A percentile compares a stretch with the other conserved stretches of the same genome.
phyloP scores from a whole-genome alignment of 2,888 invertebrate genomes.

The Hermaeophaga mercurialis region DNA sequence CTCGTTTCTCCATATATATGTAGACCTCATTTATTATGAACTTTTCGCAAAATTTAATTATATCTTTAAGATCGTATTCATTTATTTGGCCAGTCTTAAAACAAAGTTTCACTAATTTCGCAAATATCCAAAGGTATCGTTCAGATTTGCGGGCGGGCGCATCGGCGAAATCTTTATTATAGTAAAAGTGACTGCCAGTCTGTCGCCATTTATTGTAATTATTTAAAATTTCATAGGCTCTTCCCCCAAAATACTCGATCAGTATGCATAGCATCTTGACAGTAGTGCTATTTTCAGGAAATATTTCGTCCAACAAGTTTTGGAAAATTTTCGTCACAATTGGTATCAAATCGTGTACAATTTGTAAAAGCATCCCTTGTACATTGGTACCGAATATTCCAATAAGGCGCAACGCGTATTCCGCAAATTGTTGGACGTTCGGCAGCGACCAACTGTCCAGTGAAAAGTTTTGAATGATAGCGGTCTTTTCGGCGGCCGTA shows the following conservation, averaged over 20 bases:
- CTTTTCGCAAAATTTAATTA: slow-evolving; percentile 39
- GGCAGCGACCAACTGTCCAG: slow-evolving; percentile 21
- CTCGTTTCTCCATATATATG: slow-evolving; percentile 25
- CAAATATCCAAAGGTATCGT: slow-evolving; percentile 34
- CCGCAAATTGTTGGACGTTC: slow-evolving; percentile 13
- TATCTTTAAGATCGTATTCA: slow-evolving; percentile 33
- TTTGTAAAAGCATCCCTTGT: slow-evolving; percentile 20
- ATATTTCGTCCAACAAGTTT: slow-evolving; percentile 30
- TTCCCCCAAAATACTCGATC: slow-evolving; percentile 27
- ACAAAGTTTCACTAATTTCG: slow-evolving; percentile 28
- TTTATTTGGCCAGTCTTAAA: slow-evolving; percentile 31
- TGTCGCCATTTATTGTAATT: slow-evolving; percentile 34
- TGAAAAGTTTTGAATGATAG: slow-evolving; percentile 11
- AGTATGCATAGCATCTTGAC: slow-evolving; percentile 24
- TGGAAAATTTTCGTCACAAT: slow-evolving; percentile 7
- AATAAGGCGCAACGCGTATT: slow-evolving; percentile 14
- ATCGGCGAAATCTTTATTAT: slow-evolving; percentile 31
- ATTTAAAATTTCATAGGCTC: slow-evolving; percentile 33
- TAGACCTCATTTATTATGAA: slow-evolving; percentile 36
- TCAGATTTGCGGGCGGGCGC: slow-evolving; percentile 31
- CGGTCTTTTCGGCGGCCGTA: slow-evolving; percentile 6
- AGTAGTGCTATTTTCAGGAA: slow-evolving; percentile 28
- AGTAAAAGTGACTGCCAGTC: slow-evolving; percentile 32
- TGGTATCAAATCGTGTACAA: slow-evolving; percentile 20
- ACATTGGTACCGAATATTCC: slow-evolving; percentile 10